Evolutionary conservation across 2,797 vertebrate genomes (phyloP).

Genomic region (Danio kyathit): DNA sequence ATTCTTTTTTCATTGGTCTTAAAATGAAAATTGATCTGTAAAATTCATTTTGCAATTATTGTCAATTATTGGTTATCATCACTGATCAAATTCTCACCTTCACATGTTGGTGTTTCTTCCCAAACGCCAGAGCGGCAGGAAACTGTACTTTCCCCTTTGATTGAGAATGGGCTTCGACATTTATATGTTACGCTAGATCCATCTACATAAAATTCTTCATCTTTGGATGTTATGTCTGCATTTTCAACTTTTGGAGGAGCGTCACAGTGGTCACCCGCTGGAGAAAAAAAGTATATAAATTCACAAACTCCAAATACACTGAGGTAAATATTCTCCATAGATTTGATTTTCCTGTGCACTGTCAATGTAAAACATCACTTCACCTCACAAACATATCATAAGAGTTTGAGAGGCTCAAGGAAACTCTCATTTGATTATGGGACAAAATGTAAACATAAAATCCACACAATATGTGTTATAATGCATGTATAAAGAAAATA

Average conservation of each 20-base stretch:
- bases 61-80: background rate
- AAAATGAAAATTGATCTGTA: too few relatives aligned
- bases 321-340: background rate
- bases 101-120: background rate
- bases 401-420: background rate
- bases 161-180: background rate
- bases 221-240: conserved; percentile 20
- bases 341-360: too few relatives aligned
- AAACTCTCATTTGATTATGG: too few relatives aligned
- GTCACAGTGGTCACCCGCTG: accelerated
- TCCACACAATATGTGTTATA: too few relatives aligned
- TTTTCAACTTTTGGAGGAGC: conserved; percentile 55
- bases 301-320: background rate
- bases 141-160: accelerated
- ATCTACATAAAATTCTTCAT: background rate
- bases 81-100: conserved; percentile 14
- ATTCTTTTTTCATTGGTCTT: too few relatives aligned
- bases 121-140: background rate
- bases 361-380: background rate
- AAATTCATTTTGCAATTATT: too few relatives aligned
- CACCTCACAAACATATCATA: background rate
- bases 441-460: too few relatives aligned
- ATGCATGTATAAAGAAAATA: too few relatives aligned
- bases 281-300: accelerated
- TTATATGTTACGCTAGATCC: background rate